Evolutionary conservation across 2,797 vertebrate species (phyloP), one percentile per base, ranked within the genome.

Genomic region (Cyprinella venusta): DNA sequence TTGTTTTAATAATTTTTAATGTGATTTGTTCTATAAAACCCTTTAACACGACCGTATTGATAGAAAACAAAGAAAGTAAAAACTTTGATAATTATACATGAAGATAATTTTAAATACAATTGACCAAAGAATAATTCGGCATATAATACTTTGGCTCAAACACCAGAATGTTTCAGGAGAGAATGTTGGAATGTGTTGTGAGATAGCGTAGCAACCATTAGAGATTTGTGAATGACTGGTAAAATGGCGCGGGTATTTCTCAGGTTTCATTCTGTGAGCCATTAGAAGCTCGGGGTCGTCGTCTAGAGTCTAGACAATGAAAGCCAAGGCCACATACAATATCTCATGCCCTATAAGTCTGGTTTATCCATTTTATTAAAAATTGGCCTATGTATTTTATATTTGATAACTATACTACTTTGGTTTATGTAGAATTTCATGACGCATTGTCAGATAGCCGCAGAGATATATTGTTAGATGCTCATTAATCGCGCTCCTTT

Each of bases 291-390:
- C 61, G 24, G 33, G 24, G 69, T 76, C 71, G 71, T 64, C 56
- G 70, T 83, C 76, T 71, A 75, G 63, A 86, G 70, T 83, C 76
- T 71, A 75, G 63, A 86, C 76, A 86, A 76, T 40, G 54, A 80
- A 83, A 80, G 85, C 76, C 71, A 83, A 77, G 36, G 71, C 56
- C 72, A 80, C 26, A 42, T 6, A 67, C 69, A 56, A 82, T 8
- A n/a, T 70, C 52, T 75, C 12, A 38, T 4, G 3, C 33, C 33
- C 19, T 54, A 59, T 54, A 59, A 30, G 45, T 63, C 68, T 63
- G 54, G 5, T 72, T 50, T 19, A 24, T 3, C 12, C 5, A 3
- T 54, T 54, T n/a, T 54, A 21, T 54, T 56, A 9, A 56, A n/a
- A 54, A 50, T 54, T 21, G 19, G 52, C 19, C 8, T 21, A n/a